Conservation (phyloP, 2,888 invertebrate genomes). For the Hypena proboscidalis region DNA sequence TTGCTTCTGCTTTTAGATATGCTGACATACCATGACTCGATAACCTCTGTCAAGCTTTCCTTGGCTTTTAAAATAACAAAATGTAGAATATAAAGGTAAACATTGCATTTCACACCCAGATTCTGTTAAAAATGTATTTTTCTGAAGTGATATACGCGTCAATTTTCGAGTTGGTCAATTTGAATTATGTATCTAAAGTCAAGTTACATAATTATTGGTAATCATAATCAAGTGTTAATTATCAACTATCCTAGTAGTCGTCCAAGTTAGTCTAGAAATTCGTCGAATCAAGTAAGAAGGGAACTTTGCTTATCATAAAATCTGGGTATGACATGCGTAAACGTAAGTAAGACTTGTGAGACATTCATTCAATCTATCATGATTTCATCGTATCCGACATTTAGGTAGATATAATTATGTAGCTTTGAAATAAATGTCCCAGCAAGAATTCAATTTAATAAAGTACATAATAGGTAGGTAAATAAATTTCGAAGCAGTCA, state of each 20-base stretch:
- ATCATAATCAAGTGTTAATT: no score
- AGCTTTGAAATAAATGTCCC: conserved; percentile 9
- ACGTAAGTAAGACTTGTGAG: conserved; percentile 7
- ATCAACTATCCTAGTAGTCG: no score
- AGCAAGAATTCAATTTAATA: conserved; percentile 19
- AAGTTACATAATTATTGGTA: no score
- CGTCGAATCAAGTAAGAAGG: no score
- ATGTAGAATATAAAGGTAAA: conserved; percentile 16
- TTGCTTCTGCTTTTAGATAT: conserved; percentile 63
- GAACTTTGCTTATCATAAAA: conserved; percentile 14
- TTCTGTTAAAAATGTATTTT: conserved; percentile 8
- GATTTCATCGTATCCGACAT: no score
- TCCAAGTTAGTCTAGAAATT: no score
- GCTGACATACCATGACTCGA: conserved; percentile 60
- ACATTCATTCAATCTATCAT: no score
- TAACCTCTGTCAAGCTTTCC: conserved; percentile 36
- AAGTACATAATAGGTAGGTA: conserved; percentile 28
- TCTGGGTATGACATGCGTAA: conserved; percentile 26
- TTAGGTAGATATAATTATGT: no score
- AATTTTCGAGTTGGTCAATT: no score
- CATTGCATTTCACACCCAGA: conserved; percentile 31
- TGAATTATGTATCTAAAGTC: no score
- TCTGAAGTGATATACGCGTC: no score
- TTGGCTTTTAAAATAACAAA: conserved; percentile 30
- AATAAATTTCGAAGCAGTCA: conserved; percentile 39